Evolutionary conservation across 2,113 vertebrate genomes (phyloP), one percentile per base, ranked within the genome.

Genomic region (Seriola quinqueradiata): DNA sequence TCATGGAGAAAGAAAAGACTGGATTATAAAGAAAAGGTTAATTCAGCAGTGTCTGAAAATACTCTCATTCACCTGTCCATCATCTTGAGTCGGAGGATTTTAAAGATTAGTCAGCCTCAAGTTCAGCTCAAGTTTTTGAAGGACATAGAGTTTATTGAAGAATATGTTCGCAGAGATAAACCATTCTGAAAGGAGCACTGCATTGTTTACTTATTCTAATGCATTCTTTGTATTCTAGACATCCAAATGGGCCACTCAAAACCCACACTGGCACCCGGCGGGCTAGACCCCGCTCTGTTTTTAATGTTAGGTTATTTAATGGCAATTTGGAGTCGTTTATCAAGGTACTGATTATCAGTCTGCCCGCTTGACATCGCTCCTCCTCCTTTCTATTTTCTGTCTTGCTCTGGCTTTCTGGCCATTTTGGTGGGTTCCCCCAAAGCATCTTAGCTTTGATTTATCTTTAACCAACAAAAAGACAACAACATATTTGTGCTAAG

Each of bases 281-380:
- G 94, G 92, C 94, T 95, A 96, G 97, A 92, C 96, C 97, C 93
- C 95, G 94, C 90, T 98, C 97, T 83, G 95, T 97, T 70, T 97
- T 94, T 97, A 97, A 95, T 95, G 94, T 97, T 97, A 97, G 97
- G 92, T 97, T 98, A 94, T 99, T 98, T 97, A 98, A 97, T 96
- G 97, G 96, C 95, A 96, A 97, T 96, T 95, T 99, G 97, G 97
- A 97, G 95, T 96, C 96, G 32, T 98, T 97, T 95, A 95, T 99
- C 93, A 97, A 98, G 97, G 97, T 99, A 97, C 95, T 94, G 91
- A 92, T 90, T 67, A 73, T 84, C 78, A 81, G 90, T 91, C 94
- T 88, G 92, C 94, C 91, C 91, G 73, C 36, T 86, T 70, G 94
- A 89, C 75, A 60, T 67, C 71, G 82, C 91, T 95, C 89, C 89